phyloP scores from a whole-genome alignment of 92 coral and sea anemone species.

The Parazoanthus darwini region DNA sequence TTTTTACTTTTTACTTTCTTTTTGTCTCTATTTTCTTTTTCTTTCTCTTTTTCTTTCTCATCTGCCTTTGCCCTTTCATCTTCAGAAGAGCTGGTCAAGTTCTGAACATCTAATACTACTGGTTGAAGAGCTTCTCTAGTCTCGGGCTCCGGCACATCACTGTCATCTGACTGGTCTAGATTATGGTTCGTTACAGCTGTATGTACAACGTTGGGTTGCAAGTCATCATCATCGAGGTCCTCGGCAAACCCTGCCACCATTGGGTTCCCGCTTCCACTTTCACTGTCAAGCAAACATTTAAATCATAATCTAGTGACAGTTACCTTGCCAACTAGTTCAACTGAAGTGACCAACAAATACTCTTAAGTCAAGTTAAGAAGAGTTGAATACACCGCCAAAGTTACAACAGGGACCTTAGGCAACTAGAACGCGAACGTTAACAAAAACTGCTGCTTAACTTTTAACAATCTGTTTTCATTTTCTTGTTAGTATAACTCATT shows the following conservation, averaged over 20 bases:
- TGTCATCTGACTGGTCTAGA: conserved; percentile 20
- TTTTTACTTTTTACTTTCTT: conserved; percentile 25
- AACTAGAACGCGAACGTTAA: too few relatives aligned
- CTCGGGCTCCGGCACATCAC: conserved; percentile 16
- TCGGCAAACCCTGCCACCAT: conserved; percentile 96
- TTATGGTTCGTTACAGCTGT: conserved; percentile 21
- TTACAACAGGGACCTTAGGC: too few relatives aligned
- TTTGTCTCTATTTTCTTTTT: conserved; percentile 17
- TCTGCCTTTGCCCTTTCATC: conserved; percentile 65
- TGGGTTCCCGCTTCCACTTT: conserved; percentile 71
- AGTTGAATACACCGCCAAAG: too few relatives aligned
- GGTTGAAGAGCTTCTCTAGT: conserved; percentile 12
- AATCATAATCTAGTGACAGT: too few relatives aligned
- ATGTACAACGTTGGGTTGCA: conserved; percentile 24
- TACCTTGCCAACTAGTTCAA: too few relatives aligned
- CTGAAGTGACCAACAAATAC: too few relatives aligned
- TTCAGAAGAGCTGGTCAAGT: conserved; percentile 66
- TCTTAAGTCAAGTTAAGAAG: too few relatives aligned
- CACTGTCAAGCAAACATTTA: conserved; percentile 36
- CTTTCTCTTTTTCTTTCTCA: conserved; percentile 40
- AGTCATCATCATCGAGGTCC: conserved; percentile 84
- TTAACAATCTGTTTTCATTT: too few relatives aligned
- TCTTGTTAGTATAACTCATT: too few relatives aligned
- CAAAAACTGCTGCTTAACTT: too few relatives aligned
- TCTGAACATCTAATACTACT: conserved; percentile 61